Percentiles rank a stretch among this genome's conserved stretches.
Conservation (phyloP, 92 coral and sea anemone species). For the Phenganax marumi region DNA sequence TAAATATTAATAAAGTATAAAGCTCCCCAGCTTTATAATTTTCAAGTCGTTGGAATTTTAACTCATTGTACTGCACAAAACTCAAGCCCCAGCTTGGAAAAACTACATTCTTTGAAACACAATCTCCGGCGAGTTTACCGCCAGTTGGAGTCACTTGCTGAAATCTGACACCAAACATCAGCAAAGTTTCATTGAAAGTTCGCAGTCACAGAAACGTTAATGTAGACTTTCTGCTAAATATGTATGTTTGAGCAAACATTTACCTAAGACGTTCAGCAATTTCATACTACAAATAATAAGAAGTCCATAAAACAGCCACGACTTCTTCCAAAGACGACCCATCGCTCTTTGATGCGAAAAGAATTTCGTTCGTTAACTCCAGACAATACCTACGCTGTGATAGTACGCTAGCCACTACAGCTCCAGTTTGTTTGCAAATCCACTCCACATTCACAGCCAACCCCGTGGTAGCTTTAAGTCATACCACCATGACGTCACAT, state of each 20-base stretch:
- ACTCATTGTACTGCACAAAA: neutral
- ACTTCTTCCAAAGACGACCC: conserved; percentile 9
- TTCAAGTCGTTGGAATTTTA: conserved; percentile 13
- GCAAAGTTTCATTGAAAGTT: neutral
- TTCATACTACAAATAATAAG: conserved; percentile 1
- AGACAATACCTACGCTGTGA: neutral
- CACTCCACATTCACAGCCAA: neutral
- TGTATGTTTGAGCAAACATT: neutral
- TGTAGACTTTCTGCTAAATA: neutral
- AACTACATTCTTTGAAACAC: neutral
- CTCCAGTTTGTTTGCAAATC: conserved; percentile 1
- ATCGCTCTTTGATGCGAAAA: conserved; percentile 55
- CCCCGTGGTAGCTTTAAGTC: conserved; percentile 1
- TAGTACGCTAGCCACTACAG: neutral
- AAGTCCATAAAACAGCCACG: conserved; percentile 7
- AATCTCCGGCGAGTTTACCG: neutral
- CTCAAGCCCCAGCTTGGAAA: neutral
- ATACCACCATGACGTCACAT: conserved; percentile 6
- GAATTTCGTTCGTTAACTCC: neutral
- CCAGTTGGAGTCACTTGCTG: neutral
- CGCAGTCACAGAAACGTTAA: neutral
- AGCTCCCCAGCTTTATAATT: neutral
- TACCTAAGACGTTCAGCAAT: conserved; percentile 22
- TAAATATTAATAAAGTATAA: conserved; percentile 20
- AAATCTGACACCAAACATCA: conserved; percentile 12